A percentile compares a stretch with the other conserved stretches of the same genome.
phyloP scores from a whole-genome alignment of 2,888 invertebrate genomes.

The Ganaspis brasiliensis region DNA sequence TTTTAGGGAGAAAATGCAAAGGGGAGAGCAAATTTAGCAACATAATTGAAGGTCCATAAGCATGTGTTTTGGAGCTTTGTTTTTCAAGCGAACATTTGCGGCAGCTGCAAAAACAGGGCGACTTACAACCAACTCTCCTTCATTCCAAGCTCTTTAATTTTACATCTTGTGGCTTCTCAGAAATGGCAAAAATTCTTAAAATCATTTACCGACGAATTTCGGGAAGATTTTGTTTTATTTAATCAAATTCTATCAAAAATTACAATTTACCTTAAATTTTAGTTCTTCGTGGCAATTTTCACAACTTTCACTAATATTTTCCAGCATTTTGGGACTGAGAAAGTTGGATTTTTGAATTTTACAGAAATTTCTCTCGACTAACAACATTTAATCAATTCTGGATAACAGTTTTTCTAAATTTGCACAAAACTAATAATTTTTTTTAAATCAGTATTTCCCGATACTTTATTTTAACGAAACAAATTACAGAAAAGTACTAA shows the following conservation, averaged over 20 bases:
- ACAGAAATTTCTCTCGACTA: neutral
- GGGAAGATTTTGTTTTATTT: too few relatives aligned
- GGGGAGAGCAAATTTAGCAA: constrained; percentile 24
- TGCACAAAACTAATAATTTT: neutral
- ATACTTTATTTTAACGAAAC: neutral
- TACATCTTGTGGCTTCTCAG: constrained; percentile 15
- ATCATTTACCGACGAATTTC: too few relatives aligned
- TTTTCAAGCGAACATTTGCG: constrained; percentile 23
- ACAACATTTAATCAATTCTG: neutral
- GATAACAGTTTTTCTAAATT: neutral
- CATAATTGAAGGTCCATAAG: constrained; percentile 15
- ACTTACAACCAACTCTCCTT: constrained; percentile 23
- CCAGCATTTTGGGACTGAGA: neutral
- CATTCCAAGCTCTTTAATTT: neutral
- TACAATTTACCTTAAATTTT: constrained; percentile 13
- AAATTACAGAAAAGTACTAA: constrained; percentile 8
- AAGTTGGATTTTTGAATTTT: neutral
- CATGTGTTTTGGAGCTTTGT: constrained; percentile 1
- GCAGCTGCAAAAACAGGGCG: constrained; percentile 47
- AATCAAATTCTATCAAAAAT: too few relatives aligned
- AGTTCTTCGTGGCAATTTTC: neutral
- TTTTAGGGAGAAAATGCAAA: constrained; percentile 1
- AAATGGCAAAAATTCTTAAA: neutral
- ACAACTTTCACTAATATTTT: neutral
- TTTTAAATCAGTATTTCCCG: neutral